Base-by-base conservation (phyloP, 2,113 vertebrate genomes). In the Pyrgilauda ruficollis region DNA sequence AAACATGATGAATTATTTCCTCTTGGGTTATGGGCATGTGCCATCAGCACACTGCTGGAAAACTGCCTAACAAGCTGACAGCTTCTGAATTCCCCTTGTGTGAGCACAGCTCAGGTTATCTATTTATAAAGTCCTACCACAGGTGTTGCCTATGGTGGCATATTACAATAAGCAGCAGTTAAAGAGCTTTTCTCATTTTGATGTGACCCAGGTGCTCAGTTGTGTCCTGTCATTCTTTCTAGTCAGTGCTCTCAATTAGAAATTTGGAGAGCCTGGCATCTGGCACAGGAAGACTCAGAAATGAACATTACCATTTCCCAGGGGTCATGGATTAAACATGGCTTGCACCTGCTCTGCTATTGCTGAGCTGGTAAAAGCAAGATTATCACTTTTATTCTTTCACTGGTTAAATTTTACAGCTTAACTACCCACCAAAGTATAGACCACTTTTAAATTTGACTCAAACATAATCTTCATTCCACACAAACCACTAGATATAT, bases 281-380 rank as follows among this genome's bases (percentile, higher is more conserved):
- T 96, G 95, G 78, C 79, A 66, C 59, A 84, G 74, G 90, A 91
- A 90, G 66, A 58, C 87, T 84, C 68, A 95, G 55, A 91, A 76
- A 88, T 74, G 43, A 91, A 18, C 70, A 85, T 86, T 67, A 11
- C 46, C 15, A 11, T 83, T 80, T 96, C 95, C 95, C 91, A 93
- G 67, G 68, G 56, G 79, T 83, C 73, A 84, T 85, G 90, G 93
- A 96, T 95, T 91, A 96, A 93, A 83, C 93, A 95, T 74, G 90
- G 39, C 35, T 84, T 85, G 87, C 94, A 95, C 95, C 91, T 97
- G 93, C 87, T 87, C 86, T 89, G 77, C 72, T 90, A 80, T 84
- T 88, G 90, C 93, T 93, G 91, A 93, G 87, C 84, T 95, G 81
- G 53, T 62, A 95, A 90, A 93, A 95, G 33, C 81, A 87, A 80